Evolutionary conservation across 2,113 vertebrate genomes (phyloP).

Genomic region (Barnardius zonarius): DNA sequence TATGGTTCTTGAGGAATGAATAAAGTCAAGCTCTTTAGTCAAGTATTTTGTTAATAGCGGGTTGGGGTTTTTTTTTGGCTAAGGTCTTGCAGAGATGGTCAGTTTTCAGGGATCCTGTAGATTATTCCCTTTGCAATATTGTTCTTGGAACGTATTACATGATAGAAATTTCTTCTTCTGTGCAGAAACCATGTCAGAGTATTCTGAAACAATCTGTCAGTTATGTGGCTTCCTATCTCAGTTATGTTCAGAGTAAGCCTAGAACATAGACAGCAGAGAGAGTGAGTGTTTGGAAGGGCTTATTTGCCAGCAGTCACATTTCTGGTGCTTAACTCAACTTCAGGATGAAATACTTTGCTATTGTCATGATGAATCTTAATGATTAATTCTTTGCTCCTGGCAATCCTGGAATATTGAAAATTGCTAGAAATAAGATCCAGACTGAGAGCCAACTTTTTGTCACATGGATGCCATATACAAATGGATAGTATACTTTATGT

Average conservation of each 20-base stretch:
- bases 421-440: conserved; percentile 1
- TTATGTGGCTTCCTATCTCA: not conserved
- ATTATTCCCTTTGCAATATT: not conserved
- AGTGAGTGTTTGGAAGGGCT: not conserved
- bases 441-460: not conserved
- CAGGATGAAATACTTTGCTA: not conserved
- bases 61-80: not conserved
- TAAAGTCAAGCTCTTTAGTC: not conserved
- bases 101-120: not conserved
- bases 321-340: conserved; percentile 7
- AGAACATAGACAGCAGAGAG: conserved; percentile 1
- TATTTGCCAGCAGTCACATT: conserved; percentile 17
- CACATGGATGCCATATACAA: not conserved
- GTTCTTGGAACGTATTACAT: not conserved
- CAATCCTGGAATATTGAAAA: conserved; percentile 27
- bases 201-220: conserved; percentile 8
- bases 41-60: not conserved
- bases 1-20: not conserved
- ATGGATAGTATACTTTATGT: not conserved
- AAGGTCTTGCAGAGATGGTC: not conserved
- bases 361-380: conserved; percentile 15
- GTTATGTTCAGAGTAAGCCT: not conserved
- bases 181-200: not conserved
- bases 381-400: conserved; percentile 38
- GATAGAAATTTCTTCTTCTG: not conserved